These are phyloP conservation scores for Argya squamiceps DNA, from an alignment of 2,797 vertebrate species.

Conservation along the genomic window DNA sequence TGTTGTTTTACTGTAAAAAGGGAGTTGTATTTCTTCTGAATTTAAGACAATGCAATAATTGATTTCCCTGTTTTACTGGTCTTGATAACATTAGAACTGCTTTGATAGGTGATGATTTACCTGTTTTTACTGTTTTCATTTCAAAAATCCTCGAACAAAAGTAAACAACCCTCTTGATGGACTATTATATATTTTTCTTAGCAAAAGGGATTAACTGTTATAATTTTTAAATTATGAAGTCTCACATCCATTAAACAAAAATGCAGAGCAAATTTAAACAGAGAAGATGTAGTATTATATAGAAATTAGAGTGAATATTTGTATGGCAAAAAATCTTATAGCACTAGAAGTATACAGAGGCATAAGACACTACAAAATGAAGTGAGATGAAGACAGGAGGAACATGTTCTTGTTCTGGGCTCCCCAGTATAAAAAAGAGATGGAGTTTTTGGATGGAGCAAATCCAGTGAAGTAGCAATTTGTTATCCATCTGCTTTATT, in stretches of 20 bases:
- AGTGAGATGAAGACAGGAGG: neutral
- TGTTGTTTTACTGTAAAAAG: conserved; percentile 57
- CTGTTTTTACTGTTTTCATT: conserved; percentile 50
- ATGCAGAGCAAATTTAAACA: neutral
- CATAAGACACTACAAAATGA: neutral
- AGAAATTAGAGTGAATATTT: neutral
- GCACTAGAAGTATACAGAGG: neutral
- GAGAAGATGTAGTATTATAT: neutral
- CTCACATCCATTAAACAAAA: conserved; percentile 48
- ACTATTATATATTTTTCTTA: neutral
- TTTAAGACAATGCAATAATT: conserved; percentile 60
- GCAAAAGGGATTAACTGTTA: neutral
- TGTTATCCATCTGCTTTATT: neutral
- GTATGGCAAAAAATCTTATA: neutral
- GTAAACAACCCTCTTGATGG: conserved; percentile 39
- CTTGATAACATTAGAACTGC: conserved; percentile 54
- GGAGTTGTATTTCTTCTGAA: conserved; percentile 63
- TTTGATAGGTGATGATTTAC: conserved; percentile 55
- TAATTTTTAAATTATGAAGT: conserved; percentile 7
- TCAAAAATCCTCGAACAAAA: conserved; percentile 60
- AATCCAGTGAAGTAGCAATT: neutral
- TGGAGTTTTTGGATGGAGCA: neutral
- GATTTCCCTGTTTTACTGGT: conserved; percentile 53
- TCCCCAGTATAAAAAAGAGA: neutral
- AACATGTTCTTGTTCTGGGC: neutral